phyloP scores from a whole-genome alignment of 2,888 invertebrate species.

The Synergus laeviventris region DNA sequence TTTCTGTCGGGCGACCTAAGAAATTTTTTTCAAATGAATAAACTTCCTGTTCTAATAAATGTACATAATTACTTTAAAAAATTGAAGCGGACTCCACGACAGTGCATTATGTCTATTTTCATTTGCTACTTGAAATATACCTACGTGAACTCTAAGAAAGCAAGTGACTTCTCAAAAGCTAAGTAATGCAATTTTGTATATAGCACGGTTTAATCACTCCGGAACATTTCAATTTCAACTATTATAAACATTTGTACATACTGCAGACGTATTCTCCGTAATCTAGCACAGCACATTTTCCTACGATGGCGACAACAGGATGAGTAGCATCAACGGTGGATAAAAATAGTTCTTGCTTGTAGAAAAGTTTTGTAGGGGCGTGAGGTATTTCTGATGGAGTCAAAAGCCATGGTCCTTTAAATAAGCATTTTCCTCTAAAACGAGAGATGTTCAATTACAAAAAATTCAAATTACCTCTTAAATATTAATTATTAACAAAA shows the following conservation, averaged over 20 bases:
- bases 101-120: background rate
- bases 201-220: too few species aligned
- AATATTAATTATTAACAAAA: background rate
- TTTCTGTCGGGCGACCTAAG: conserved; percentile 93
- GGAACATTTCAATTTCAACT: background rate
- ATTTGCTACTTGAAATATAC: too few species aligned
- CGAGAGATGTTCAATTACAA: conserved; percentile 20
- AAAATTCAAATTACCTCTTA: background rate
- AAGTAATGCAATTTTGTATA: too few species aligned
- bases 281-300: conserved; percentile 93
- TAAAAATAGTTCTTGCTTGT: conserved; percentile 94
- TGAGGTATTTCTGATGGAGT: conserved; percentile 92
- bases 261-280: conserved; percentile 92
- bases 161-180: too few species aligned
- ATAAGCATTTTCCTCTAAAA: conserved; percentile 90
- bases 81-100: too few species aligned
- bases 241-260: conserved; percentile 75
- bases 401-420: conserved; percentile 96
- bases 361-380: conserved; percentile 88
- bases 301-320: conserved; percentile 92
- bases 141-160: too few species aligned
- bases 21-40: conserved; percentile 28
- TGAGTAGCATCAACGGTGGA: conserved; percentile 95
- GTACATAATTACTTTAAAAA: too few species aligned
- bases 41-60: background rate